Percentiles rank a stretch among this genome's conserved stretches.
Evolutionary conservation across 2,888 invertebrate species (phyloP).

Genomic region (Cybosia mesomella): DNA sequence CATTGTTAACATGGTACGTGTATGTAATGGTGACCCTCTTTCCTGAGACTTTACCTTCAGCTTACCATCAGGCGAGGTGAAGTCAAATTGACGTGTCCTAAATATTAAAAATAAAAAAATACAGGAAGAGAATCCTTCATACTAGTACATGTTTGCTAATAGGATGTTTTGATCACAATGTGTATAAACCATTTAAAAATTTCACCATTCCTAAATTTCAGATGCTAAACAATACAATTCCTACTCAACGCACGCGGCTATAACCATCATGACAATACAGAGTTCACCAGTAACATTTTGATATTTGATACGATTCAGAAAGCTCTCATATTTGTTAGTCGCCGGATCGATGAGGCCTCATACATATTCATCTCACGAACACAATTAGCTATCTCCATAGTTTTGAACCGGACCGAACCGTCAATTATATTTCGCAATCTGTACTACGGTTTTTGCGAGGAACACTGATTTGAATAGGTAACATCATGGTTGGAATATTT

Average conservation of each 20-base stretch:
- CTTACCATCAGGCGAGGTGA: background rate
- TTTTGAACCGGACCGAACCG: constrained; percentile 63
- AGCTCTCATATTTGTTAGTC: constrained; percentile 54
- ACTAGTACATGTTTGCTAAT: no score
- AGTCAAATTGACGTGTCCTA: background rate
- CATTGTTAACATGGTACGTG: no score
- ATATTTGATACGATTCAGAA: constrained; percentile 51
- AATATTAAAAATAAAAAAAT: background rate
- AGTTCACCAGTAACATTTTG: constrained; percentile 45
- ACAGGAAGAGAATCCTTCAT: no score
- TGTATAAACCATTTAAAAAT: background rate
- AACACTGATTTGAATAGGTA: constrained; percentile 64
- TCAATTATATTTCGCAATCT: constrained; percentile 77
- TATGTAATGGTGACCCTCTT: no score
- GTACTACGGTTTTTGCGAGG: constrained; percentile 69
- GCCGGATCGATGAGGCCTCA: constrained; percentile 68
- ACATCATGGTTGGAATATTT: constrained; percentile 55
- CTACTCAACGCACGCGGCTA: background rate
- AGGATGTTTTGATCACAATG: no score
- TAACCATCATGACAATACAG: constrained; percentile 15
- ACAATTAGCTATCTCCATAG: constrained; percentile 71
- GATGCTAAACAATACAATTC: background rate
- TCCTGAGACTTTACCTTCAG: no score
- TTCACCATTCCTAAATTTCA: background rate
- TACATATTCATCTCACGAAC: constrained; percentile 76